Base-by-base conservation (phyloP, 2,888 invertebrate species). In the Marronus borbonicus region DNA sequence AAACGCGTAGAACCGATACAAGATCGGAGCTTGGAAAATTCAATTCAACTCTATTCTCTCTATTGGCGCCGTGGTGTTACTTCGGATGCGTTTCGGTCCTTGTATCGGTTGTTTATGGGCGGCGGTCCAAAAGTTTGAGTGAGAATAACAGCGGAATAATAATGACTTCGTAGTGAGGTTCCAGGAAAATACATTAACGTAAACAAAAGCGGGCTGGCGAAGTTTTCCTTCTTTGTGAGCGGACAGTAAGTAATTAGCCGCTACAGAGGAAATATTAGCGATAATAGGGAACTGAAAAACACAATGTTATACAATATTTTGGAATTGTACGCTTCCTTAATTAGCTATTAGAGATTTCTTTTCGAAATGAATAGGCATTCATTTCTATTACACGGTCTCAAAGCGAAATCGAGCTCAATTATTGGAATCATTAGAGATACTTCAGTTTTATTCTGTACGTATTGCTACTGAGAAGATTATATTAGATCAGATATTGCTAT, bases 131-230 rank as follows among this genome's bases (percentile, higher is more conserved):
- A 55, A 66, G 44, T 20, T 66, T 66, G n/a, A 20, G 17, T 20
- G 65, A 20, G 39, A 66, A 44, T 66, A 39, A 20, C 12, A 20
- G 20, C 39, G 17, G 65, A 66, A 66, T 66, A 66, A 44, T 44
- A 66, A 66, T 44, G 39, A 44, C n/a, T 39, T 65, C 39, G 36
- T 44, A 20, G 20, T 20, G 65, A 20, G 39, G 10, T 66, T 66
- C 65, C 44, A 39, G 7, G 65, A 66, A 66, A 66, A 44, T 66
- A 66, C 39, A 66, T 66, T 66, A 66, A 44, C 65, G 65, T 66
- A 66, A 66, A 66, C 65, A 66, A 66, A 65, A 39, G 65, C 17
- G 20, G 0, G 31, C 44, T 44, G 20, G 17, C 20, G 20, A 55
- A 55, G 55, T 55, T 55, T 55, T 55, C 55, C 20, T 55, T 55